Percentiles rank a stretch among this genome's conserved stretches.
These are phyloP conservation scores for Nomada fucata DNA, from an alignment of 2,888 invertebrate species.

Conservation along the genomic window DNA sequence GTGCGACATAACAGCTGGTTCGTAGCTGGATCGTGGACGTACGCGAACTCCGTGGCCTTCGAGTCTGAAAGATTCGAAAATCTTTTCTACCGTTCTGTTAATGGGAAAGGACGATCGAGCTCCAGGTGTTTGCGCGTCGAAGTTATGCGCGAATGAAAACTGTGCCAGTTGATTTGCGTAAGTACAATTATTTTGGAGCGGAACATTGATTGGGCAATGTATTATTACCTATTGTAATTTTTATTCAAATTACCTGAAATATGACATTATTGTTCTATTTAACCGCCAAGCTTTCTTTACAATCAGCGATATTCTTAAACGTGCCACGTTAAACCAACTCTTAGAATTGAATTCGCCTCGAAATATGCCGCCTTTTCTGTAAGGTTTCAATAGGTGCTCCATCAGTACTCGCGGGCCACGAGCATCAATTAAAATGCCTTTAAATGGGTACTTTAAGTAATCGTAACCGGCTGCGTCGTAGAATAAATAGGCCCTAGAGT, in stretches of 20 bases:
- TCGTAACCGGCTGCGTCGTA: slow-evolving; percentile 30
- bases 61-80: slow-evolving; percentile 88
- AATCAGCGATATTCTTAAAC: slow-evolving; percentile 14
- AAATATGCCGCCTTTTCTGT: slow-evolving; percentile 38
- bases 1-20: slow-evolving; percentile 92
- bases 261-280: background rate
- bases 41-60: slow-evolving; percentile 96
- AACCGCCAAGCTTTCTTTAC: background rate
- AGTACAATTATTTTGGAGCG: too few relatives aligned
- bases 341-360: slow-evolving; percentile 27
- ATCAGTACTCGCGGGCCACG: slow-evolving; percentile 14
- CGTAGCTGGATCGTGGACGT: slow-evolving; percentile 97
- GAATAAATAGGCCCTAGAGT: slow-evolving; percentile 30
- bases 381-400: slow-evolving; percentile 22
- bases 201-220: too few relatives aligned
- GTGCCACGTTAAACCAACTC: slow-evolving; percentile 17
- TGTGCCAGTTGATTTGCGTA: too few relatives aligned
- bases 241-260: background rate
- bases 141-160: background rate
- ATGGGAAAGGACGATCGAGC: background rate
- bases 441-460: slow-evolving; percentile 46
- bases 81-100: background rate
- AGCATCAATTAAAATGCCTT: slow-evolving; percentile 43
- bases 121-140: background rate
- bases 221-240: background rate